Conservation (phyloP, 2,797 vertebrate species). For the Channallabes apus region DNA sequence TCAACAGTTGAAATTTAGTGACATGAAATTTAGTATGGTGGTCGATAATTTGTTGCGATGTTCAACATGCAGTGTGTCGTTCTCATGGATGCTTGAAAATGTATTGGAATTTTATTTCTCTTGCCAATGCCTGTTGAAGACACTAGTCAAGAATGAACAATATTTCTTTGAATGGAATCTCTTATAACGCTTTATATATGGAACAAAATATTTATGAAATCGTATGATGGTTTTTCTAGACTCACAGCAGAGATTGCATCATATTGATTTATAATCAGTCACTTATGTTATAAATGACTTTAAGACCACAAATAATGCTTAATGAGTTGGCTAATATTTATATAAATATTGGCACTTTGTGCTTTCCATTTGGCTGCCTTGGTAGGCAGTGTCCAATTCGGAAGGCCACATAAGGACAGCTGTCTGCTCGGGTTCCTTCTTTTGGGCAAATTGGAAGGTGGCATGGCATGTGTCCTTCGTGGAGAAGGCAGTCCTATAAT, state of each 20-base stretch:
- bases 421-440: conserved; percentile 17
- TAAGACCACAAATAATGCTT: not conserved
- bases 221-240: not conserved
- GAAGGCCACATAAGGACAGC: conserved; percentile 13
- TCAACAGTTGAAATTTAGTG: not conserved
- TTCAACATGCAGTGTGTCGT: not conserved
- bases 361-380: conserved; percentile 12
- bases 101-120: too few relatives aligned
- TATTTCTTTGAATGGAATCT: not conserved
- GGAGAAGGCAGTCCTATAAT: conserved; percentile 21
- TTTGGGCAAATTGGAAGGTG: conserved; percentile 30
- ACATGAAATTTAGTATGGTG: not conserved
- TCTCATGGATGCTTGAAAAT: not conserved
- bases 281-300: not conserved
- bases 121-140: not conserved
- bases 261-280: not conserved
- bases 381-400: not conserved
- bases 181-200: too few relatives aligned
- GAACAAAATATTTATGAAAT: not conserved
- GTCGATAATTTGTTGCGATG: not conserved
- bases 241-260: not conserved
- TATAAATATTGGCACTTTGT: not conserved
- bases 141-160: not conserved
- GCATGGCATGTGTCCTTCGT: conserved; percentile 24
- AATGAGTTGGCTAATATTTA: not conserved